These are phyloP conservation scores for Tuberolachnus salignus DNA, from an alignment of 2,888 invertebrate species.

Conservation along the genomic window DNA sequence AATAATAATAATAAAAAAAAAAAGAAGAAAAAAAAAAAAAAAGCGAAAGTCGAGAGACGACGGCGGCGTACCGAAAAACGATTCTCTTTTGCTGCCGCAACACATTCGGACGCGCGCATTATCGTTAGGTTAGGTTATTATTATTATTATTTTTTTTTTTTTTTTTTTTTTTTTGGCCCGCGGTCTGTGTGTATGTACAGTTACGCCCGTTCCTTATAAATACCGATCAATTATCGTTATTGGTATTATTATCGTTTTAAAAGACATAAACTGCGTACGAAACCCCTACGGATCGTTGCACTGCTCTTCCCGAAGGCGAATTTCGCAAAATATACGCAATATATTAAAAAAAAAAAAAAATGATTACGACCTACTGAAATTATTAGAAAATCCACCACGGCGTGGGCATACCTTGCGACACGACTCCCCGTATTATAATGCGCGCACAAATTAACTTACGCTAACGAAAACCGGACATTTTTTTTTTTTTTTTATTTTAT, in stretches of 20 bases:
- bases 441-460: too few relatives aligned
- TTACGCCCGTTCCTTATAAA: too few relatives aligned
- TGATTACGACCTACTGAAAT: too few relatives aligned
- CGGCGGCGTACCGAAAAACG: conserved; percentile 26
- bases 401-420: too few relatives aligned
- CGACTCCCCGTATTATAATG: too few relatives aligned
- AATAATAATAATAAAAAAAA: not conserved
- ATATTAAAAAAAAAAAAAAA: not conserved
- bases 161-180: too few relatives aligned
- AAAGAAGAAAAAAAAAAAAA: not conserved
- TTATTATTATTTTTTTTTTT: too few relatives aligned
- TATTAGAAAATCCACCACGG: too few relatives aligned
- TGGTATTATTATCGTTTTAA: conserved; percentile 22
- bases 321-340: conserved; percentile 32
- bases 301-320: not conserved
- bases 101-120: conserved; percentile 44
- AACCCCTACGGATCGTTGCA: not conserved
- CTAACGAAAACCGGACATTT: too few relatives aligned
- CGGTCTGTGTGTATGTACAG: not conserved
- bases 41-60: conserved; percentile 52
- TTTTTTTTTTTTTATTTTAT: too few relatives aligned
- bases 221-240: conserved; percentile 34
- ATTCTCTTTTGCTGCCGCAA: conserved; percentile 29
- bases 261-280: not conserved
- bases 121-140: too few relatives aligned